Percentiles rank a stretch among this genome's conserved stretches.
These are phyloP conservation scores for Rugalucina vietnamica DNA, from an alignment of 2,888 invertebrate genomes.

Conservation along the genomic window DNA sequence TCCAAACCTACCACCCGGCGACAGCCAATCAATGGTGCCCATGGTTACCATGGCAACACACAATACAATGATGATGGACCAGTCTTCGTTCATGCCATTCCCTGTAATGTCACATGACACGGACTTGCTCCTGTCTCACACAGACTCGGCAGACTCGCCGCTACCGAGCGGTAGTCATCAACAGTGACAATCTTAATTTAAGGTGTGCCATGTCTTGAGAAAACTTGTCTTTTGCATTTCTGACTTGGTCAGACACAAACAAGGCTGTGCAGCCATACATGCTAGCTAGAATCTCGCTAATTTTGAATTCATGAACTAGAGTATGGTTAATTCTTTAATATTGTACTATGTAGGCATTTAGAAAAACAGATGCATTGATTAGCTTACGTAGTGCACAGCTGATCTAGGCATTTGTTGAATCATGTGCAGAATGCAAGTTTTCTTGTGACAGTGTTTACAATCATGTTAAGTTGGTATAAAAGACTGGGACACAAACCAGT, in stretches of 20 bases:
- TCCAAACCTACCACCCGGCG: not conserved
- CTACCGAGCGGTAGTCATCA: not conserved
- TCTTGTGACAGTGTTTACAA: too few species aligned
- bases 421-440: too few species aligned
- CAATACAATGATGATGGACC: slow-evolving; percentile 45
- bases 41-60: slow-evolving; percentile 27
- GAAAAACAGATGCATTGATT: too few species aligned
- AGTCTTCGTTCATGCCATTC: slow-evolving; percentile 38
- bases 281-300: not conserved
- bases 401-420: too few species aligned
- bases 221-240: not conserved
- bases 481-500: too few species aligned
- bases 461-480: too few species aligned
- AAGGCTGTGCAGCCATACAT: not conserved
- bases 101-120: slow-evolving; percentile 47
- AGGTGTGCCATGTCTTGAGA: not conserved
- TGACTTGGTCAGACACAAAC: not conserved
- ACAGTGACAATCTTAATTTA: not conserved
- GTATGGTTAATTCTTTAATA: too few species aligned
- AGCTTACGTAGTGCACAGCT: too few species aligned
- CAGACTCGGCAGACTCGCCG: slow-evolving; percentile 31
- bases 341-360: too few species aligned
- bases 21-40: slow-evolving; percentile 7
- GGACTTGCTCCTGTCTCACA: slow-evolving; percentile 37
- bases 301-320: not conserved